Evolutionary conservation across 1,140 invertebrate species (phyloP), one percentile per base, ranked within the genome.

Genomic region (Drosophila albomicans): DNA sequence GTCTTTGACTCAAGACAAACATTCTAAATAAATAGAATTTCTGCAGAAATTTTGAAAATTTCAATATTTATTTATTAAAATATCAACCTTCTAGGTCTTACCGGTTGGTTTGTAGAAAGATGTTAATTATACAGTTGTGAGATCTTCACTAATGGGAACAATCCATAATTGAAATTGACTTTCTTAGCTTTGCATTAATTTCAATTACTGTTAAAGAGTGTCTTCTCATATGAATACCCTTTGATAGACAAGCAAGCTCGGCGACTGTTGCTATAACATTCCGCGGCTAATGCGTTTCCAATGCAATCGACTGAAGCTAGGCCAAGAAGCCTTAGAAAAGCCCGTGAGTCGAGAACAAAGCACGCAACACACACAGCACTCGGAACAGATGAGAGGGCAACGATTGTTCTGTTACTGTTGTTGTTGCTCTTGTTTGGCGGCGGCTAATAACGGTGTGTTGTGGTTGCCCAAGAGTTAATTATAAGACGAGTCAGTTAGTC

Each of bases 391-490:
- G 51, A 54, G 51, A 8, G 51, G 51, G n/a, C 30, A 54, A 54
- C 51, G 30, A 32, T 54, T 54, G 51, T 54, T 54, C 13, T 54
- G 28, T 25, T 52, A 11, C 11, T 52, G 11, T 1, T 54, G 30
- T 10, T 32, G 28, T 11, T 15, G 30, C 6, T 54, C 10, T 25
- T 25, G 16, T 49, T 49, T 25, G 20, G 20, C 20, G 16, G 35
- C 45, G 11, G 51, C 65, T 88, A 79, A 89, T 89, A 88, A 89
- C 85, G 78, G 85, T 65, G 62, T 75, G 78, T 81, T 88, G 84
- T 73, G 85, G 84, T 89, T 65, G 67, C 56, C 84, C 65, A 75
- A 90, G 85, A 89, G 85, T 89, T 89, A 89, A 89, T 89, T 89
- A 89, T 89, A 90, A 89, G 81, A 69, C 64, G 46, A 63, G 35